These are phyloP conservation scores for Chaetodon trifasciatus DNA, from an alignment of 2,797 vertebrate genomes.

Conservation along the genomic window DNA sequence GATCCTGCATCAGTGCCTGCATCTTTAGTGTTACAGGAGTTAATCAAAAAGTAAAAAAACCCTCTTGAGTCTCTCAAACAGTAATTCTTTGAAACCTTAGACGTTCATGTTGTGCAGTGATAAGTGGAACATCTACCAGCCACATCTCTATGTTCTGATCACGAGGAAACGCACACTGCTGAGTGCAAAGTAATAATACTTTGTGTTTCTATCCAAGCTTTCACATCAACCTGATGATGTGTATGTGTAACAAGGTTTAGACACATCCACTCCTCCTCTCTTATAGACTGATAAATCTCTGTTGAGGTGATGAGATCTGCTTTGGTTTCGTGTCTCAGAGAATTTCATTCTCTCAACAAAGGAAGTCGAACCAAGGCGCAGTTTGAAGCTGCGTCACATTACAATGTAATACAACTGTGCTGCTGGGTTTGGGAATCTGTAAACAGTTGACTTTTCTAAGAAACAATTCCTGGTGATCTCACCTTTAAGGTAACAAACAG, in stretches of 20 bases:
- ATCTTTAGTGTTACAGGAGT: conserved; percentile 1
- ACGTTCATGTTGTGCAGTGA: background rate
- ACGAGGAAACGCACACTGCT: background rate
- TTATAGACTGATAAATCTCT: background rate
- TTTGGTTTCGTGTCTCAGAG: background rate
- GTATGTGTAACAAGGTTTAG: background rate
- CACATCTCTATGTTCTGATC: background rate
- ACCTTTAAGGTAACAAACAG: background rate
- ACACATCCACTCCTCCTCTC: background rate
- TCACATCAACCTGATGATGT: background rate
- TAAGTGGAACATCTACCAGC: conserved; percentile 3
- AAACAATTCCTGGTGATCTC: background rate
- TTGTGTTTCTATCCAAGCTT: background rate
- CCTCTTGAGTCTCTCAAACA: background rate
- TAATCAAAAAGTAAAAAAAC: background rate
- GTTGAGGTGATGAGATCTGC: background rate
- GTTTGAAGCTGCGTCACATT: conserved; percentile 6
- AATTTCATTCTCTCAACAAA: background rate
- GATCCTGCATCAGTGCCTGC: conserved; percentile 7
- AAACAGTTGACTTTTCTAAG: conserved; percentile 9
- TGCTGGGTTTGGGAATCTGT: conserved; percentile 1
- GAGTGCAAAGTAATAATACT: background rate
- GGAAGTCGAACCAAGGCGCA: background rate
- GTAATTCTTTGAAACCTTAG: background rate
- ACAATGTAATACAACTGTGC: background rate